Evolutionary conservation across 2,113 vertebrate genomes (phyloP).

Genomic region (Oreochromis spilurus): DNA sequence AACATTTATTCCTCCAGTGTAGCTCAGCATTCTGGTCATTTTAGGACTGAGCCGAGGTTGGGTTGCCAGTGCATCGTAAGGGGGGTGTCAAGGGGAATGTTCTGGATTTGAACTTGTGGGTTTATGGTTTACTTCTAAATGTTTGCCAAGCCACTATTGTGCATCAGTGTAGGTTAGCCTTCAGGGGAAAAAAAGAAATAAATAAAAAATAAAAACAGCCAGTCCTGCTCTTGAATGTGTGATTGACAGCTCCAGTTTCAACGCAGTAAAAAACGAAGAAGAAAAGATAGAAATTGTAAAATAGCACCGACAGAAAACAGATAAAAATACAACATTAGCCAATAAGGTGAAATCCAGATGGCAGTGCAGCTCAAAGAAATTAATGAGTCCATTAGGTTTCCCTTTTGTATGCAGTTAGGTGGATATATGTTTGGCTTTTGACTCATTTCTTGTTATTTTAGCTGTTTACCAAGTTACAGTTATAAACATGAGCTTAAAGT

Average conservation of each 20-base stretch:
- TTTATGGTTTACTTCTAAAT: neutral
- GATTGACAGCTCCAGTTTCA: neutral
- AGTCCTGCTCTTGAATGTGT: neutral
- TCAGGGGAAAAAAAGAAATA: rapidly evolving
- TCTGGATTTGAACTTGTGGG: neutral
- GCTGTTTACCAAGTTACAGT: neutral
- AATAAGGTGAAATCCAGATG: neutral
- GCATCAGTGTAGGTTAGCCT: neutral
- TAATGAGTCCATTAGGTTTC: neutral
- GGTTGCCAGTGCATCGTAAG: neutral
- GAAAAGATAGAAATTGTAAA: neutral
- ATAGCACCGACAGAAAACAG: neutral
- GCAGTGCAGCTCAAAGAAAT: neutral
- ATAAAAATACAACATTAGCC: neutral
- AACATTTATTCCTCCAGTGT: conserved; percentile 57
- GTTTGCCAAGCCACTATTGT: neutral
- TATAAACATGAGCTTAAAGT: neutral
- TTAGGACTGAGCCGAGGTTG: conserved; percentile 1
- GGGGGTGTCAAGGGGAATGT: neutral
- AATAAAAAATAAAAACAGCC: neutral
- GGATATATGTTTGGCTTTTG: neutral
- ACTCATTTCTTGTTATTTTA: neutral
- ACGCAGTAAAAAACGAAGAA: neutral
- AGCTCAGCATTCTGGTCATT: conserved; percentile 1
- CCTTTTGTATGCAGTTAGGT: neutral